Base-by-base conservation (phyloP, 2,888 invertebrate genomes). In the Euplexia lucipara region DNA sequence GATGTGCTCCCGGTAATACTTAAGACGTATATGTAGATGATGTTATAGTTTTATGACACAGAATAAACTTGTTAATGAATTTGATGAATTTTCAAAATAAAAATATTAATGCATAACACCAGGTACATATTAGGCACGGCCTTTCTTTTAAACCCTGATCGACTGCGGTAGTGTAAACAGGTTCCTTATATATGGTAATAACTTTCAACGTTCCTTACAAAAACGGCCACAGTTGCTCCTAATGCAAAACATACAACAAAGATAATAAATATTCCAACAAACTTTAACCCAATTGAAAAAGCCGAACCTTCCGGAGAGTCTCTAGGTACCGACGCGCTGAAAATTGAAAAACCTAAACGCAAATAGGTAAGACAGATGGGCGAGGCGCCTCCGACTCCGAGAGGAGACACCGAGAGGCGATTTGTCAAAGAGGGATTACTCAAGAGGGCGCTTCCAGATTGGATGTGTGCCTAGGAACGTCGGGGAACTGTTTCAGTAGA, bases 351-450 rank as follows among this genome's bases (percentile, higher is more conserved):
- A 62, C 62, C 63, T 69, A 61, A 69, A 69, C 51, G 66, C 73
- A 79, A 79, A 79, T 67, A 61, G 42, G 52, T 63, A 70, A 76
- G 77, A 79, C 63, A 60, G 68, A 75, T 75, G 61, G 51, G 60
- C 52, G 60, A 65, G 30, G 52, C 52, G 58, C 48, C 52, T 61
- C 42, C 35, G 65, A 65, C 67, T 66, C 62, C 35, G 35, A 12
- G 42, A 59, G 69, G 71, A 82, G 72, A 76, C 70, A 70, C 56
- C 57, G 45, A 60, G 71, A 52, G 57, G 77, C 72, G 75, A 85
- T 85, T 85, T 85, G 79, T 85, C 84, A 85, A 65, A 70, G 53
- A 70, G 64, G 70, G 78, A 84, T 83, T 81, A 85, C 77, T 57
- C 48, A 62, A 51, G 63, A 49, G 65, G 77, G 66, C 70, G 42